A percentile compares a stretch with the other conserved stretches of the same genome.
Evolutionary conservation across 1,140 invertebrate species (phyloP).

Genomic region (Trissolcus basalis): DNA sequence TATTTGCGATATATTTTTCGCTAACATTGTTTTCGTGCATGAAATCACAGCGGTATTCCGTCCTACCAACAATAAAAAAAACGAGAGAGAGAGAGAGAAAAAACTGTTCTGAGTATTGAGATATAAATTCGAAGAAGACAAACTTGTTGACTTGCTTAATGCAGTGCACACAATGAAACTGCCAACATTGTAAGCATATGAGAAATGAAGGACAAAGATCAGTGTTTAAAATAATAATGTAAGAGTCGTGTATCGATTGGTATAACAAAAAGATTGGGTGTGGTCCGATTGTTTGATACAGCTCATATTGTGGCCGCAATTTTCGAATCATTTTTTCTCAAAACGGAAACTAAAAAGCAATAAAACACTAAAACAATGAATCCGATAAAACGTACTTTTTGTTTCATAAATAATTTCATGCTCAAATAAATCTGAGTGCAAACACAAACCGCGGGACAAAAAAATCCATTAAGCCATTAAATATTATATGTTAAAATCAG

Average conservation of each 20-base stretch:
- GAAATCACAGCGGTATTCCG: too few relatives aligned
- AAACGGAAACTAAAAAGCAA: too few relatives aligned
- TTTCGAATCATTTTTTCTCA: too few relatives aligned
- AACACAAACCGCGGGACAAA: too few relatives aligned
- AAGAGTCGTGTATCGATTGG: constrained; percentile 47
- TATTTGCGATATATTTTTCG: too few relatives aligned
- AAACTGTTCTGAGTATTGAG: constrained; percentile 34
- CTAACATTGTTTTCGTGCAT: too few relatives aligned
- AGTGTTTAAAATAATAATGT: constrained; percentile 44
- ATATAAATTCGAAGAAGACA: constrained; percentile 42
- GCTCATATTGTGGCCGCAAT: constrained; percentile 38
- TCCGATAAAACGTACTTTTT: too few relatives aligned
- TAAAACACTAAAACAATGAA: too few relatives aligned
- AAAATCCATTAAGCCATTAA: too few relatives aligned
- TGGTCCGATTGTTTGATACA: constrained; percentile 36
- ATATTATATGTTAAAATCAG: too few relatives aligned
- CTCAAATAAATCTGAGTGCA: too few relatives aligned
- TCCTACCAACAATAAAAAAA: not conserved
- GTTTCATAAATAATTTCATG: too few relatives aligned
- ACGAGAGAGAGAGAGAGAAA: not conserved
- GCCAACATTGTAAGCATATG: constrained; percentile 33
- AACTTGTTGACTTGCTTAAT: constrained; percentile 47
- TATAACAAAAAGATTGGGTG: constrained; percentile 47
- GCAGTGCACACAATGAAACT: constrained; percentile 39
- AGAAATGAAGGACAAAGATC: constrained; percentile 47